phyloP scores from a whole-genome alignment of 1,140 invertebrate genomes.

The Drosophila pseudoobscura region DNA sequence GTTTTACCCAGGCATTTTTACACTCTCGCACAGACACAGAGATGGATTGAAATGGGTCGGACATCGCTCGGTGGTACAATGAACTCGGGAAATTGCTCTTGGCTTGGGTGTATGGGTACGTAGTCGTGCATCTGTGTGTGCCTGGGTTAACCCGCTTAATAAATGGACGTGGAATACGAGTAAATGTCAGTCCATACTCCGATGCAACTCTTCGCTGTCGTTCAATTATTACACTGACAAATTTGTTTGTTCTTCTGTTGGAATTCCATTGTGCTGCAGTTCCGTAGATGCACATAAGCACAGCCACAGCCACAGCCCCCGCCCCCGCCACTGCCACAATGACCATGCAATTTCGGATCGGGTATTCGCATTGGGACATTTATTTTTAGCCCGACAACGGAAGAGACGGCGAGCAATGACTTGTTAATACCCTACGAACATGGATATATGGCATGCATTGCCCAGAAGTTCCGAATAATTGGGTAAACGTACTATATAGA shows the following conservation, averaged over 20 bases:
- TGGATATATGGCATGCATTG: neutral
- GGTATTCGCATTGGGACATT: constrained; percentile 39
- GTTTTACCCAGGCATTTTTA: too few species aligned
- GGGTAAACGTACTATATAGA: too few species aligned
- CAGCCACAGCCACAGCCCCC: too few species aligned
- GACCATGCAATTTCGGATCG: constrained; percentile 30
- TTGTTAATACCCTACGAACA: constrained; percentile 19
- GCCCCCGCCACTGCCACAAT: constrained; percentile 11
- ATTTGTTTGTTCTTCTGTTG: constrained; percentile 22
- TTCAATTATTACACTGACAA: constrained; percentile 41
- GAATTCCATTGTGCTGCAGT: constrained; percentile 33
- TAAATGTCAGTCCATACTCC: constrained; percentile 17
- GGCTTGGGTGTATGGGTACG: too few species aligned
- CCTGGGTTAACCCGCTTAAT: constrained; percentile 29
- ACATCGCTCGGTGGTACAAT: constrained; percentile 19
- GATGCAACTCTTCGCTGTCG: constrained; percentile 33
- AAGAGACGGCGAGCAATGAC: constrained; percentile 20
- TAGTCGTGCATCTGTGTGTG: neutral
- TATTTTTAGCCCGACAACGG: constrained; percentile 30
- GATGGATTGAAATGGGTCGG: constrained; percentile 21
- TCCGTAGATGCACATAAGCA: neutral
- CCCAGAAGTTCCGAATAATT: too few species aligned
- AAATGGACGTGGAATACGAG: constrained; percentile 19
- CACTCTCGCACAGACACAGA: neutral
- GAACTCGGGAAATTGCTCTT: constrained; percentile 11